Evolutionary conservation across 1,140 invertebrate species (phyloP), one percentile per base, ranked within the genome.

Genomic region (Drosophila arawakana): DNA sequence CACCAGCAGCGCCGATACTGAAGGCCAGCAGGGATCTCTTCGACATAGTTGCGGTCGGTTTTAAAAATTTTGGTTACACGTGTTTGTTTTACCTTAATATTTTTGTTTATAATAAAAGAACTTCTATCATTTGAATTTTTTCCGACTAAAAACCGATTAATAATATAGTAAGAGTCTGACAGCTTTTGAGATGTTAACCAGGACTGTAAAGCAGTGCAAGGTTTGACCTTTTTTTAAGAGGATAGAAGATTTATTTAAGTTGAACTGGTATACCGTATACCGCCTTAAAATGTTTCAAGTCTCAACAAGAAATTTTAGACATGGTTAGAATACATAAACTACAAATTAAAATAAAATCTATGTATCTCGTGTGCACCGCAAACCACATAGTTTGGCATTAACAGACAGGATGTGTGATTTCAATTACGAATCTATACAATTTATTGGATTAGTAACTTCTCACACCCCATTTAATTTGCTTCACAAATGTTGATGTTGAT

Each of bases 1-100:
- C 61, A 43, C 73, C 49, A 7, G 69, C 68, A 3, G 68, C 57
- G 15, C 55, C 61, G 2, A 61, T 52, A 9, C 43, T 37, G 8
- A 73, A 15, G 5, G 41, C 39, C 13, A 73, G 13, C 10, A 54
- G n/a, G 2, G 34, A 54, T 21, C 44, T 44, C 8, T 49, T 60
- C 18, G 49, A 68, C 71, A 73, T 73, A 0, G 3, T 49, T 37
- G 10, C 10, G 5, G n/a, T 39, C 1, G 18, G 41, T 39, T 46
- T 54, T 1, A n/a, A 37, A 37, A 65, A 54, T 55, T 66, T 66
- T 30, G 62, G 21, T 34, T 43, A 39, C 10, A 13, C 35, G 18
- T 39, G 47, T 37, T 47, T 6, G 3, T 35, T 37, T 13, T 46
- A 41, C 21, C 25, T 30, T 44, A 0, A 30, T 34, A 43, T 60